Conservation (phyloP, 2,888 invertebrate genomes). For the Ophioninae sp. region DNA sequence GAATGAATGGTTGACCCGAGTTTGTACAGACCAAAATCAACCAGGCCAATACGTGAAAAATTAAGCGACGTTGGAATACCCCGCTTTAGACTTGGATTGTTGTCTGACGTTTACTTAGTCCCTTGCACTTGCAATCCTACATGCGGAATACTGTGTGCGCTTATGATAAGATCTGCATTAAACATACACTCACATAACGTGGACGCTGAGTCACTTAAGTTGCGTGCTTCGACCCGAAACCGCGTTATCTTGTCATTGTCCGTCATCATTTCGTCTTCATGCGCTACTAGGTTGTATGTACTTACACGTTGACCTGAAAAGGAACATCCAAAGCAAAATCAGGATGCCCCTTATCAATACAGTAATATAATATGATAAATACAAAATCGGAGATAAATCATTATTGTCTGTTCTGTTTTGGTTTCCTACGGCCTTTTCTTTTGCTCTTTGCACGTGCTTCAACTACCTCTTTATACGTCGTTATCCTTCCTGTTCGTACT, state of each 20-base stretch:
- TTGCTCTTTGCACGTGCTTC: too few relatives aligned
- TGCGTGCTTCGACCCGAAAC: constrained; percentile 52
- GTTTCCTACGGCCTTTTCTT: too few relatives aligned
- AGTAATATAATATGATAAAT: too few relatives aligned
- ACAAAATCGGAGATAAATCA: too few relatives aligned
- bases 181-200: constrained; percentile 30
- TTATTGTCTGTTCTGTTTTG: too few relatives aligned
- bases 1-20: background rate
- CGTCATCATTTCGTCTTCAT: constrained; percentile 32
- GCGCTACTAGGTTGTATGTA: too few relatives aligned
- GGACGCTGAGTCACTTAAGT: constrained; percentile 38
- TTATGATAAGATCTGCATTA: constrained; percentile 5
- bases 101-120: background rate
- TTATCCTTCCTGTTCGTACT: too few relatives aligned
- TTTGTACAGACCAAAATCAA: background rate
- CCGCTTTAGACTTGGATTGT: too few relatives aligned
- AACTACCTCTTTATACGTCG: too few relatives aligned
- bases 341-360: too few relatives aligned
- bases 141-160: background rate
- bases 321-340: background rate
- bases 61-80: too few relatives aligned
- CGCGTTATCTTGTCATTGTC: constrained; percentile 32
- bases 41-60: background rate
- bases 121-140: background rate
- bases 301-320: too few relatives aligned